Evolutionary conservation across 1,140 invertebrate species (phyloP).

Genomic region (Polyergus mexicanus): DNA sequence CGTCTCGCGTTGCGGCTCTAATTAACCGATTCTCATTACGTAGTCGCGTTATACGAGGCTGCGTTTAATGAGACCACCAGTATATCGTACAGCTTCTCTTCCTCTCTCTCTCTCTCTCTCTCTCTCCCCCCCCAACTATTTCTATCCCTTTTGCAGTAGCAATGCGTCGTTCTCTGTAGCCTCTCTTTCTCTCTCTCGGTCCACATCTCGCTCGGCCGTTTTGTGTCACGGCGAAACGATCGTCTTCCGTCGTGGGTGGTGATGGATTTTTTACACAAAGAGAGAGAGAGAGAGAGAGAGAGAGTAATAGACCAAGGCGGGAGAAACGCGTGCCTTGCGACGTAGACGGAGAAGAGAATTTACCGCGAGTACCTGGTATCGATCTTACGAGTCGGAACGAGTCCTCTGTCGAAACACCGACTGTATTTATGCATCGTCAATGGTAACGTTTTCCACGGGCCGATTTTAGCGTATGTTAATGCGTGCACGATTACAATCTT

Average conservation of each 20-base stretch:
- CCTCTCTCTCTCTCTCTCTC: conserved; percentile 46
- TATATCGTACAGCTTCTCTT: conserved; percentile 68
- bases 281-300: too few species aligned
- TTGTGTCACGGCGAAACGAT: conserved; percentile 44
- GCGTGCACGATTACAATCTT: neutral
- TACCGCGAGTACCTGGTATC: conserved; percentile 33
- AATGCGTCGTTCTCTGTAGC: neutral
- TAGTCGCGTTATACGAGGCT: conserved; percentile 78
- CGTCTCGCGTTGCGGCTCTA: conserved; percentile 76
- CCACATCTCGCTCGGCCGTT: conserved; percentile 31
- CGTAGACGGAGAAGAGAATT: conserved; percentile 32
- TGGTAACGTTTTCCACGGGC: conserved; percentile 5
- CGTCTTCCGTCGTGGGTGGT: conserved; percentile 58
- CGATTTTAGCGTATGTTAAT: conserved; percentile 13
- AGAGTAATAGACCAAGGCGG: neutral
- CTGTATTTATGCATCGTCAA: neutral
- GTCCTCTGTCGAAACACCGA: neutral
- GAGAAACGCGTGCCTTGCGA: conserved; percentile 14
- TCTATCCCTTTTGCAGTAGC: neutral
- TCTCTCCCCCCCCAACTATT: conserved; percentile 16
- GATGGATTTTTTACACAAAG: conserved; percentile 47
- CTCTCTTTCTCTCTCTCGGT: conserved; percentile 21
- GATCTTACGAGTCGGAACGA: conserved; percentile 29
- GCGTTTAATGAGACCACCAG: conserved; percentile 85
- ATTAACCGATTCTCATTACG: conserved; percentile 85